Evolutionary conservation across 2,888 invertebrate species (phyloP).

Genomic region (Hypsopygia costalis): DNA sequence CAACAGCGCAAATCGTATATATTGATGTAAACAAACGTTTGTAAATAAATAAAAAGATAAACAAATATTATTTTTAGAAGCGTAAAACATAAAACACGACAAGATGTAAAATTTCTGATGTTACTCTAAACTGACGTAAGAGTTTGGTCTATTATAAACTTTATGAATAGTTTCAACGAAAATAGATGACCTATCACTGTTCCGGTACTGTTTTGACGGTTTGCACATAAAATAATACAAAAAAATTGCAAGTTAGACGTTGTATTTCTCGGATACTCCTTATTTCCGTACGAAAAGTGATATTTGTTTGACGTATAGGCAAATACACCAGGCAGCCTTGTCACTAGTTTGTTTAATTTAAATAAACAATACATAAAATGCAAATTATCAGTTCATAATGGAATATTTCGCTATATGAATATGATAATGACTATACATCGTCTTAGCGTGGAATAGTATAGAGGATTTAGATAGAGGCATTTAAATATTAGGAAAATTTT

Average conservation of each 20-base stretch:
- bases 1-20: too few relatives aligned
- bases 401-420: not conserved
- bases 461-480: too few relatives aligned
- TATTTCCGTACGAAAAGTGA: not conserved
- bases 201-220: constrained; percentile 1
- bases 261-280: not conserved
- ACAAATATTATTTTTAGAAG: too few relatives aligned
- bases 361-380: not conserved
- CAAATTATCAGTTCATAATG: not conserved
- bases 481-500: too few relatives aligned
- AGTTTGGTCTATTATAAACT: too few relatives aligned
- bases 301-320: not conserved
- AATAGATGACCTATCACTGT: constrained; percentile 4
- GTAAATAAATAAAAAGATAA: too few relatives aligned
- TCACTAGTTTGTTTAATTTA: not conserved
- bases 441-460: too few relatives aligned
- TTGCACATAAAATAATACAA: too few relatives aligned
- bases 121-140: too few relatives aligned
- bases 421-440: not conserved
- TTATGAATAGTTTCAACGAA: not conserved
- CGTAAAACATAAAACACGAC: too few relatives aligned
- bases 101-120: too few relatives aligned
- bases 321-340: not conserved
- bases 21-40: too few relatives aligned
- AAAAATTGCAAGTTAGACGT: not conserved